A percentile compares a stretch with the other conserved stretches of the same genome.
Evolutionary conservation across 2,888 invertebrate genomes (phyloP).

Genomic region (Synergus japonicus): DNA sequence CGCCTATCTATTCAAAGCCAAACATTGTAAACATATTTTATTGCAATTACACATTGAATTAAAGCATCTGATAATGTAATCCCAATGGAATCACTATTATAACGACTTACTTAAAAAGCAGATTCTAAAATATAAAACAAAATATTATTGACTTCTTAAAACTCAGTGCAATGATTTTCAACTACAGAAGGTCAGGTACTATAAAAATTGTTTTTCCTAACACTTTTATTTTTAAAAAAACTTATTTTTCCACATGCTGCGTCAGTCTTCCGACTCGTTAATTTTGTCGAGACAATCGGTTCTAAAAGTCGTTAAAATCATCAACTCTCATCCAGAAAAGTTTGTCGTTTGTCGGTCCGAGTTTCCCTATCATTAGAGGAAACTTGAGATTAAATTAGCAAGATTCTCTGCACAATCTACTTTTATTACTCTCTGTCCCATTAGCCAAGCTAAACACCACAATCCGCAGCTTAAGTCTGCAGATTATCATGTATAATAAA

Average conservation of each 20-base stretch:
- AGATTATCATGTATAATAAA: not conserved
- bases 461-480: not conserved
- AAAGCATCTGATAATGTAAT: not conserved
- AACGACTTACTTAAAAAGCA: not conserved
- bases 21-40: not conserved
- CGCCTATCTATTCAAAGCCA: not conserved
- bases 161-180: too few relatives aligned
- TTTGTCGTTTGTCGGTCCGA: not conserved
- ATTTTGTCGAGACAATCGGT: not conserved
- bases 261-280: not conserved
- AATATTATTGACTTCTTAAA: too few relatives aligned
- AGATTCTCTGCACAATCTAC: not conserved
- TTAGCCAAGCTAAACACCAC: not conserved
- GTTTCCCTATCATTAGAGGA: constrained; percentile 7
- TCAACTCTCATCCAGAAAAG: not conserved
- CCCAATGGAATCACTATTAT: not conserved
- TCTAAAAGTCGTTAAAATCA: not conserved
- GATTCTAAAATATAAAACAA: not conserved
- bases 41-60: not conserved
- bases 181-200: too few relatives aligned
- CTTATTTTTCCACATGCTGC: not conserved
- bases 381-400: not conserved
- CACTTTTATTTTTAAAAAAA: not conserved
- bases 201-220: not conserved
- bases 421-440: not conserved